Conservation (phyloP, 2,888 invertebrate genomes). For the Pseudolycoriella hygida region DNA sequence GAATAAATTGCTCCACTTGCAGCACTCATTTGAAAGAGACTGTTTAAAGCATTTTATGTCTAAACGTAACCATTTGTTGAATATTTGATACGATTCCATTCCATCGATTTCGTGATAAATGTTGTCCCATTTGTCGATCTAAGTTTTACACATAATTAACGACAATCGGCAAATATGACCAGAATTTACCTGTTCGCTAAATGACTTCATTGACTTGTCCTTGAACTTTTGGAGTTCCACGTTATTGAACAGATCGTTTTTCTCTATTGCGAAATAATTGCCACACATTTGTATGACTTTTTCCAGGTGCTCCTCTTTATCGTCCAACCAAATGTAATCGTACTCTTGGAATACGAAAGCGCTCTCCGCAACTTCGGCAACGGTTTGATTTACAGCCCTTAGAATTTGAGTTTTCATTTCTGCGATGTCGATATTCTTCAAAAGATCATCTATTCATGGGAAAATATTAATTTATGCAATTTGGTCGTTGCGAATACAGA, state of each 20-base stretch:
- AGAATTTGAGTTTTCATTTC: constrained; percentile 36
- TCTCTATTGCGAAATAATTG: background rate
- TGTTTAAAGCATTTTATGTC: constrained; percentile 67
- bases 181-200: constrained; percentile 2
- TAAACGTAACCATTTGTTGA: constrained; percentile 60
- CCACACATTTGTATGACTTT: constrained; percentile 38
- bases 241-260: constrained; percentile 10
- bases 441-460: too few species aligned
- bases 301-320: constrained; percentile 49
- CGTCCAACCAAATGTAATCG: constrained; percentile 60
- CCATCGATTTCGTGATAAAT: constrained; percentile 52
- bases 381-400: constrained; percentile 24
- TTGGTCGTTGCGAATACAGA: too few species aligned
- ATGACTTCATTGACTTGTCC: background rate
- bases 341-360: constrained; percentile 41
- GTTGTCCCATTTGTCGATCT: constrained; percentile 61
- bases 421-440: constrained; percentile 33
- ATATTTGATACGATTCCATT: constrained; percentile 42
- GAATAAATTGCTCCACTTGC: constrained; percentile 78
- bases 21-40: constrained; percentile 64
- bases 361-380: constrained; percentile 24
- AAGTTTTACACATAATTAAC: too few species aligned
- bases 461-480: too few species aligned
- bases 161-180: too few species aligned
- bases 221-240: constrained; percentile 21